Evolutionary conservation across 2,797 vertebrate species (phyloP).

Genomic region (Hemibagrus guttatus): DNA sequence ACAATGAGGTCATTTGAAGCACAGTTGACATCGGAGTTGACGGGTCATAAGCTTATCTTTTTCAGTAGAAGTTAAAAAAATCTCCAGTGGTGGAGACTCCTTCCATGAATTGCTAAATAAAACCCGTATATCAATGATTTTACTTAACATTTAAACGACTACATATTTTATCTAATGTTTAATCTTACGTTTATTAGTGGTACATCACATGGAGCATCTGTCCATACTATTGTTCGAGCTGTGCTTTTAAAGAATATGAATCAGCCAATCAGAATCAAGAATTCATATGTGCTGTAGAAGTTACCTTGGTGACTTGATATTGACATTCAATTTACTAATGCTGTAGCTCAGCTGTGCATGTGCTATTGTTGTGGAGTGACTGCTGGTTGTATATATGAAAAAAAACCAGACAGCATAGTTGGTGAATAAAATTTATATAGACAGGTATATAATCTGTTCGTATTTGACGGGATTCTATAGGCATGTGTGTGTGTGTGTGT

Average conservation of each 20-base stretch:
- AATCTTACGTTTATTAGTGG: too few species aligned
- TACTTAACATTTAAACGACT: not conserved
- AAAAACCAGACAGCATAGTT: not conserved
- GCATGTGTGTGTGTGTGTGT: slow-evolving; percentile 51
- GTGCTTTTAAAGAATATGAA: not conserved
- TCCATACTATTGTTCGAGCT: not conserved
- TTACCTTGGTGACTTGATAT: not conserved
- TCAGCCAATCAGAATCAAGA: not conserved
- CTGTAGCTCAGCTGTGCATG: not conserved
- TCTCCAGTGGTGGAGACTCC: not conserved
- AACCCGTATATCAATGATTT: not conserved
- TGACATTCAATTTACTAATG: not conserved
- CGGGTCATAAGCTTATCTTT: not conserved
- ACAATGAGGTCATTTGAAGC: not conserved
- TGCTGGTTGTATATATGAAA: not conserved
- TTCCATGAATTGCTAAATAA: not conserved
- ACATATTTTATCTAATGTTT: not conserved
- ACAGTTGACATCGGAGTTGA: not conserved
- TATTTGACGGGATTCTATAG: not conserved
- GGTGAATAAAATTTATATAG: not conserved
- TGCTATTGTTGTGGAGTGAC: not conserved
- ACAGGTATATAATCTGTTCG: not conserved
- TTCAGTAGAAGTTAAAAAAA: not conserved
- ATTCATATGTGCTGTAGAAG: not conserved
- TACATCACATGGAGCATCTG: not conserved